Percentiles rank a stretch among this genome's conserved stretches.
These are phyloP conservation scores for Perdita meconis DNA, from an alignment of 2,888 invertebrate genomes.

Conservation along the genomic window DNA sequence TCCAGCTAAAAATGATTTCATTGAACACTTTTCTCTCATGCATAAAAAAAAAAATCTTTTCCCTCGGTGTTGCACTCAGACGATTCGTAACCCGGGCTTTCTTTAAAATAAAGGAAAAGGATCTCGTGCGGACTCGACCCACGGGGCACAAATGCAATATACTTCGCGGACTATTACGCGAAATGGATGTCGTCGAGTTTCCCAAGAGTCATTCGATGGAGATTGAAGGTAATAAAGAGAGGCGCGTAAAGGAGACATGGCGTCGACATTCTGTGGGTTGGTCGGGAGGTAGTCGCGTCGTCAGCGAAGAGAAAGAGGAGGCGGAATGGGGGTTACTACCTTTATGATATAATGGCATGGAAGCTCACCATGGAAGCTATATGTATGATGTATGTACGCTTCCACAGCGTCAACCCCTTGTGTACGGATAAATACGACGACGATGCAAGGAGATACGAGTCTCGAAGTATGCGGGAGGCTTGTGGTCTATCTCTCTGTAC, in stretches of 20 bases:
- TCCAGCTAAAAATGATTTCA: no score
- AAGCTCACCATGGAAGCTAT: constrained; percentile 48
- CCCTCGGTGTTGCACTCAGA: no score
- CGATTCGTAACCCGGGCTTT: neutral
- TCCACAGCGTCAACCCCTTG: constrained; percentile 29
- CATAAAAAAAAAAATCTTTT: no score
- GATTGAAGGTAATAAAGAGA: constrained; percentile 64
- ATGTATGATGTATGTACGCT: no score
- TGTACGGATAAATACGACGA: constrained; percentile 38
- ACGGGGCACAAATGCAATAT: constrained; percentile 54
- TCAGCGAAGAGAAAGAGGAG: constrained; percentile 53
- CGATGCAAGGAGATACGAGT: constrained; percentile 18
- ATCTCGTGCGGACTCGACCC: constrained; percentile 6
- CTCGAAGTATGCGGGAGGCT: constrained; percentile 56
- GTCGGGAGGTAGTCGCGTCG: constrained; percentile 52
- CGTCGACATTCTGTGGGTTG: constrained; percentile 63
- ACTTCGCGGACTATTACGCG: constrained; percentile 38
- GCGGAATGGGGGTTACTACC: constrained; percentile 68
- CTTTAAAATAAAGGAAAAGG: neutral
- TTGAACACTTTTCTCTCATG: no score
- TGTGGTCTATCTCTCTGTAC: constrained; percentile 52
- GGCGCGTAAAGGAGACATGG: constrained; percentile 59
- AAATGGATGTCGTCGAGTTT: constrained; percentile 61
- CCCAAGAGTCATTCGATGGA: constrained; percentile 60
- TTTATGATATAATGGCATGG: constrained; percentile 72